Evolutionary conservation across 2,113 vertebrate genomes (phyloP).

Genomic region (Kryptolebias marmoratus): DNA sequence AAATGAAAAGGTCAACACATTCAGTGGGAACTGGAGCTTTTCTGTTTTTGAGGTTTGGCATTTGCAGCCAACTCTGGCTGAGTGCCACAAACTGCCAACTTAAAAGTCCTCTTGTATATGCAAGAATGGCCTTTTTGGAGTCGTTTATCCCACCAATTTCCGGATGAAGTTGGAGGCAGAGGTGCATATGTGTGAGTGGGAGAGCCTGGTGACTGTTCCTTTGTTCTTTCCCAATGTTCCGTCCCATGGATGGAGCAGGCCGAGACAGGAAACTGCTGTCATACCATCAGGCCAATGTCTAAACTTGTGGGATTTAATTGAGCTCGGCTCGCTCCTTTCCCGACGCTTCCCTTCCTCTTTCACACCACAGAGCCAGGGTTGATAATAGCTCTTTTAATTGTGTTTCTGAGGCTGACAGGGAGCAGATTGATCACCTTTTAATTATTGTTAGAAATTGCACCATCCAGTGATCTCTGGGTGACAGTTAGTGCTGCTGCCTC

Average conservation of each 20-base stretch:
- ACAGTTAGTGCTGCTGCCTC: slow-evolving; percentile 51
- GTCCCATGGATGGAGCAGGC: slow-evolving; percentile 67
- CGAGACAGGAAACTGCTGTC: slow-evolving; percentile 76
- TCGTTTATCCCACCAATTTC: slow-evolving; percentile 60
- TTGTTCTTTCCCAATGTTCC: slow-evolving; percentile 79
- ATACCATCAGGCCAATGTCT: slow-evolving; percentile 63
- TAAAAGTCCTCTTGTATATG: slow-evolving; percentile 29
- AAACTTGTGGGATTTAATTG: slow-evolving; percentile 80
- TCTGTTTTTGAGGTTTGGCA: slow-evolving; percentile 23
- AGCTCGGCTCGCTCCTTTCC: slow-evolving; percentile 48
- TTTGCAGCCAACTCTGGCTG: slow-evolving; percentile 32
- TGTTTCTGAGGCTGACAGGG: slow-evolving; percentile 56
- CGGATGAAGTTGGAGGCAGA: slow-evolving; percentile 37
- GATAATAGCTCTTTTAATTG: slow-evolving; percentile 66
- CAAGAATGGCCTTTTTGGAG: slow-evolving; percentile 42
- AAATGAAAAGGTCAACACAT: slow-evolving; percentile 20
- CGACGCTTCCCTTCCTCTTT: slow-evolving; percentile 30
- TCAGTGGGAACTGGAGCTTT: neutral
- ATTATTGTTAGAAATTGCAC: slow-evolving; percentile 68
- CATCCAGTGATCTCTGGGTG: slow-evolving; percentile 57
- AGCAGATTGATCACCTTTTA: slow-evolving; percentile 70
- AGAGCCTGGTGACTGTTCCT: slow-evolving; percentile 70
- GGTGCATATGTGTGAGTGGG: slow-evolving; percentile 33
- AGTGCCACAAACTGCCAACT: slow-evolving; percentile 36
- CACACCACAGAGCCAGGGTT: slow-evolving; percentile 33